These are phyloP conservation scores for Tachycineta bicolor DNA, from an alignment of 2,113 vertebrate genomes.

Conservation along the genomic window DNA sequence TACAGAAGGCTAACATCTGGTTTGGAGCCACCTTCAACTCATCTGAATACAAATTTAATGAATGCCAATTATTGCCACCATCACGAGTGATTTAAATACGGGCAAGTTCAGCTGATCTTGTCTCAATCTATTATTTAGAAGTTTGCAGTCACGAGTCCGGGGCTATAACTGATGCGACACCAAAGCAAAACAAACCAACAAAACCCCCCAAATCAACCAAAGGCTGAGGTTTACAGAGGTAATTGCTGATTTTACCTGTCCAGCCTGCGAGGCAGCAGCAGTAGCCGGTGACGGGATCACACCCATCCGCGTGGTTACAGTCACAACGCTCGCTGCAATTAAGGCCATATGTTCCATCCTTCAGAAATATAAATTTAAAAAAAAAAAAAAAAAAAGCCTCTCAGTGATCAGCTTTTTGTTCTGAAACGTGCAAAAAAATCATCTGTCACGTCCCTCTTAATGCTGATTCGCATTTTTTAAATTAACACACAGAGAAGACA, in stretches of 20 bases:
- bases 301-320: constrained; percentile 92
- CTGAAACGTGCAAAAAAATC: not conserved
- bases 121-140: not conserved
- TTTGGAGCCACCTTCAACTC: constrained; percentile 34
- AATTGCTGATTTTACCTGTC: constrained; percentile 83
- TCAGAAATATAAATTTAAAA: constrained; percentile 26
- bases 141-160: not conserved
- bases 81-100: not conserved
- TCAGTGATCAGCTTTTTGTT: constrained; percentile 47
- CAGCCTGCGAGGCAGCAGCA: constrained; percentile 95
- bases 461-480: constrained; percentile 44
- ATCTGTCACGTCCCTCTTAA: constrained; percentile 19
- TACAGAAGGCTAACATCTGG: constrained; percentile 51
- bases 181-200: not conserved
- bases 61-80: constrained; percentile 39
- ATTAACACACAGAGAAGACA: constrained; percentile 10
- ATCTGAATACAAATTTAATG: constrained; percentile 65
- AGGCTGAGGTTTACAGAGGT: not conserved
- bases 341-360: constrained; percentile 93
- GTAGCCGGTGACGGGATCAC: constrained; percentile 89
- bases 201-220: accelerated
- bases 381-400: not conserved
- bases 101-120: constrained; percentile 15
- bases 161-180: not conserved
- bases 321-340: constrained; percentile 92